Base-by-base conservation (phyloP, 2,888 invertebrate species). In the Drosophila mayaguana region DNA sequence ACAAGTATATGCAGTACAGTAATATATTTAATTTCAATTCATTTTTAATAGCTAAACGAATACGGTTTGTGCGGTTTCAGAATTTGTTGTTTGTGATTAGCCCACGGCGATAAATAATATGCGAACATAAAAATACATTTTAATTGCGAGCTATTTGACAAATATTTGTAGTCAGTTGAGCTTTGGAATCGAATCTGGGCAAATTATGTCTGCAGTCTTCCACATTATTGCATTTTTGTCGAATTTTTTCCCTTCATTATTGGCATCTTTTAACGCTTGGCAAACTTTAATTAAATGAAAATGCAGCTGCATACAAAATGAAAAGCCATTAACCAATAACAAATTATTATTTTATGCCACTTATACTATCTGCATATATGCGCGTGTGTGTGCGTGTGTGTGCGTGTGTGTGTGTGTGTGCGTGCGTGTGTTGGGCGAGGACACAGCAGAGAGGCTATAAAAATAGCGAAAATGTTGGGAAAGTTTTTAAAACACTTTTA, bases 251-350 rank as follows among this genome's bases (percentile, higher is more conserved):
- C 32, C 16, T 28, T 71, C 56, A 76, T 53, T 76, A 60, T 60
- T 40, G 32, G 28, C 53, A 34, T 34, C 42, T 45, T 34, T 46
- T 28, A 32, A 2, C 54, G 43, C 16, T 22, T 22, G 53, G 60
- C 8, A 11, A 63, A 70, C 75, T 69, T 75, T 65, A 66, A 74
- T 78, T 73, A 40, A 70, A 78, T 63, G 32, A 59, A 78, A 76
- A 60, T 61, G 56, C 64, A 61, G 32, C 48, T 48, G 50, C 50
- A 45, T 54, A 38, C 50, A 62, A 48, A 67, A 74, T 67, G 59
- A 62, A 71, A 80, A 69, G 55, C 78, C 73, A 78, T 78, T 76
- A 78, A 78, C 62, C 77, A 80, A 80, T 80, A 73, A 68, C 67
- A 80, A 80, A 80, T 79, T 75, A 66, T 75, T 79, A 75, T 75